phyloP scores from a whole-genome alignment of 2,797 vertebrate genomes.

The Anniella stebbinsi region DNA sequence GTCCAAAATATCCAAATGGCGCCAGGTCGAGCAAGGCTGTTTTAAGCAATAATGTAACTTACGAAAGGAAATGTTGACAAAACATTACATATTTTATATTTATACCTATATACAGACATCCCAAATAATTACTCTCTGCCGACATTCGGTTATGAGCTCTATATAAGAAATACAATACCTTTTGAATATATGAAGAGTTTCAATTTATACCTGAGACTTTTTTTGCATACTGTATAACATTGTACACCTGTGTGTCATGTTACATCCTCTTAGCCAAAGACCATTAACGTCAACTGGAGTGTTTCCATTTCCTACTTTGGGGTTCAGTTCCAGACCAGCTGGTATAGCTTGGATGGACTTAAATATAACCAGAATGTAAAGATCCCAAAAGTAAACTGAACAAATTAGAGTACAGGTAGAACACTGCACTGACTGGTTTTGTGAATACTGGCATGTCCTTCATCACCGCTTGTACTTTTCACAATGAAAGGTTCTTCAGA shows the following conservation, averaged over 20 bases:
- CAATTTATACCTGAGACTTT: slow-evolving; percentile 69
- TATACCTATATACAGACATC: slow-evolving; percentile 20
- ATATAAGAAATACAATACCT: slow-evolving; percentile 68
- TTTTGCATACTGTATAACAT: slow-evolving; percentile 56
- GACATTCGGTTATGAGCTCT: slow-evolving; percentile 47
- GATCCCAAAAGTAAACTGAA: slow-evolving; percentile 29
- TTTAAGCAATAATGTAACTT: slow-evolving; percentile 34
- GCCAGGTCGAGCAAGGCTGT: no score
- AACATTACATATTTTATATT: slow-evolving; percentile 13
- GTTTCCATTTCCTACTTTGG: not conserved
- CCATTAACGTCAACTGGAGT: not conserved
- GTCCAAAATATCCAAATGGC: no score
- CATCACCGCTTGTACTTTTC: not conserved
- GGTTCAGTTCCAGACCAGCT: slow-evolving; percentile 34
- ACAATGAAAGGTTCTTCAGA: not conserved
- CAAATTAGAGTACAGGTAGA: slow-evolving; percentile 10
- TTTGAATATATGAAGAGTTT: slow-evolving; percentile 62
- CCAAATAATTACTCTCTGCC: slow-evolving; percentile 36
- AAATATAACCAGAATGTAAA: slow-evolving; percentile 33
- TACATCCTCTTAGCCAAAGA: slow-evolving; percentile 31
- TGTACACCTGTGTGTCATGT: slow-evolving; percentile 41
- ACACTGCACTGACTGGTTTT: slow-evolving; percentile 3
- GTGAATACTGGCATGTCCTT: not conserved
- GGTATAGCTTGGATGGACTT: slow-evolving; percentile 10
- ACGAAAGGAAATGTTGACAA: slow-evolving; percentile 44